Evolutionary conservation across 2,113 vertebrate species (phyloP), one percentile per base, ranked within the genome.

Genomic region (Nannospalax galili): DNA sequence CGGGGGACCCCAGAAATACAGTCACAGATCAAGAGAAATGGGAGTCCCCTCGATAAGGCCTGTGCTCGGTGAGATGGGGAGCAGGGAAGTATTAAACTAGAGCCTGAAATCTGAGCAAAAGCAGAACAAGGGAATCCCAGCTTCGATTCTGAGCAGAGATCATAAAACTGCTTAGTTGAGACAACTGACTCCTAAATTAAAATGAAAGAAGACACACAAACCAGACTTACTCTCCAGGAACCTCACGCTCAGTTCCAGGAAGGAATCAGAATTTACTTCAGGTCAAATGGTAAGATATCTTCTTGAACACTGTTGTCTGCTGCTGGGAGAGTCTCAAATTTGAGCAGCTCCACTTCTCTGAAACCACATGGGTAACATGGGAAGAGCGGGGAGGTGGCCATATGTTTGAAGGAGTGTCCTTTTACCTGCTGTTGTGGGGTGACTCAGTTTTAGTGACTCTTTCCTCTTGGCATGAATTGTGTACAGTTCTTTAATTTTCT

Each of bases 111-210:
- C 78, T 74, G 48, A 94, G 56, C 30, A 79, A 40, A 77, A 73
- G 4, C 52, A 73, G 32, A 77, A 12, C 24, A 45, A 75, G 40
- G 42, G 69, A 84, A 91, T 20, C n/a, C 30, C 26, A 16, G 26
- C 28, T 60, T 80, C n/a, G 69, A 17, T 79, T 93, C 64, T 86
- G 84, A 91, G 17, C 14, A 84, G 69, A 79, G 79, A 86, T 79
- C 64, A n/a, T 35, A 28, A 91, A 94, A 65, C n/a, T 77, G 42
- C 56, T 88, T 92, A 56, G 95, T 84, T 48, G 72, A 48, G 52
- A 56, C n/a, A 58, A 88, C 7, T 87, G 65, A 77, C 16, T 87
- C 69, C 35, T 85, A 52, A 58, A 67, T 86, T 77, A 45, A 75
- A 65, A 82, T 24, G 42, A 56, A 93, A 30, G 30, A 88, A 80